Percentiles rank a stretch among this genome's conserved stretches.
These are phyloP conservation scores for Champsocephalus esox DNA, from an alignment of 2,797 vertebrate genomes.

Conservation along the genomic window DNA sequence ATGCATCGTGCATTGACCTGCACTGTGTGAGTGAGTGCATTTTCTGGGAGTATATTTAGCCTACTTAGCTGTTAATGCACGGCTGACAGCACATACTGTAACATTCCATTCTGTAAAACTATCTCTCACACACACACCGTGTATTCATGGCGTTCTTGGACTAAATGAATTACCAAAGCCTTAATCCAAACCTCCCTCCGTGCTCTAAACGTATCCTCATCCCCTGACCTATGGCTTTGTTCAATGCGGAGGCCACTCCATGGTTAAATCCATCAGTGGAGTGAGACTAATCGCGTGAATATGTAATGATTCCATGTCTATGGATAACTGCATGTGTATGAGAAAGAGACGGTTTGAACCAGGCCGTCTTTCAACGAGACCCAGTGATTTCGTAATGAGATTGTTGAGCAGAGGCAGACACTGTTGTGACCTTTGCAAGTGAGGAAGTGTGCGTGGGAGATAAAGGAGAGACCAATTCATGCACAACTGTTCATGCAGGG, in stretches of 20 bases:
- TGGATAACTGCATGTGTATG: constrained; percentile 34
- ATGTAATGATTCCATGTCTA: constrained; percentile 57
- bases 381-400: constrained; percentile 49
- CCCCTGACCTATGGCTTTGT: constrained; percentile 34
- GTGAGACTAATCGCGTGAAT: constrained; percentile 53
- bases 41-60: constrained; percentile 31
- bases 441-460: constrained; percentile 29
- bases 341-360: constrained; percentile 6
- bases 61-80: constrained; percentile 49
- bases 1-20: constrained; percentile 38
- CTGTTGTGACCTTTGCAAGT: constrained; percentile 48
- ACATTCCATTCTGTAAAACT: constrained; percentile 11
- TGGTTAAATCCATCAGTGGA: constrained; percentile 51
- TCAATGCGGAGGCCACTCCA: constrained; percentile 43
- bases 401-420: constrained; percentile 32
- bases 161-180: constrained; percentile 53
- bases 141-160: constrained; percentile 3
- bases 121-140: neutral
- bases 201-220: constrained; percentile 31
- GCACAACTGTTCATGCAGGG: constrained; percentile 26
- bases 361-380: constrained; percentile 19
- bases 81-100: constrained; percentile 14
- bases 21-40: constrained; percentile 3
- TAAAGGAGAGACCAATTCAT: constrained; percentile 47
- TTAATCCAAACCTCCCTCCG: constrained; percentile 43